Conservation (phyloP, 64 coral and sea anemone genomes). For the Montipora efflorescens region DNA sequence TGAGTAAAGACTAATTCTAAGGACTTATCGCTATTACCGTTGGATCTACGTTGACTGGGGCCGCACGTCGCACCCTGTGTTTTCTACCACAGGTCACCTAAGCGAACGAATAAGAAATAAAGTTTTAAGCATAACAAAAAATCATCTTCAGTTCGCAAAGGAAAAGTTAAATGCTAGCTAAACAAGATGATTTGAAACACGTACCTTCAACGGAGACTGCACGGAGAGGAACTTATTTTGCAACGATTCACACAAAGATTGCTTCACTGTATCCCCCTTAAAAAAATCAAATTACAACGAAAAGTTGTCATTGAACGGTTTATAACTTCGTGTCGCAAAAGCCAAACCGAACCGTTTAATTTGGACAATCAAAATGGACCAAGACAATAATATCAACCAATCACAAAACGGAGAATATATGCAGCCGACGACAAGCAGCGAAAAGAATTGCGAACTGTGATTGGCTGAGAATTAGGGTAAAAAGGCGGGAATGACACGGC, state of each 20-base stretch:
- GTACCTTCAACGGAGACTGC: conserved; percentile 78
- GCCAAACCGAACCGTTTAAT: too few species aligned
- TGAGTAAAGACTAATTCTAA: too few species aligned
- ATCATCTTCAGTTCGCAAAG: neutral
- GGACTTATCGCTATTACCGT: neutral
- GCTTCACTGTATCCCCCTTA: conserved; percentile 70
- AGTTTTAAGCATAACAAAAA: neutral
- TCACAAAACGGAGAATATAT: neutral
- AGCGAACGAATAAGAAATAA: neutral
- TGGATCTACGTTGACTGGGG: too few species aligned
- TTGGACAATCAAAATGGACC: too few species aligned
- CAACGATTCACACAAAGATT: conserved; percentile 83
- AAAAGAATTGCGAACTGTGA: too few species aligned
- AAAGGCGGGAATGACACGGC: too few species aligned
- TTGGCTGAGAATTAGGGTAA: too few species aligned
- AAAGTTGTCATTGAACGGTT: neutral
- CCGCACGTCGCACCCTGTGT: conserved; percentile 20
- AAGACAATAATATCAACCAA: too few species aligned
- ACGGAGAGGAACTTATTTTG: conserved; percentile 79
- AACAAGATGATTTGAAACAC: neutral
- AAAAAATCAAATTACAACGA: neutral
- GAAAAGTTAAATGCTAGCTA: neutral
- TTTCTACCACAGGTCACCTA: conserved; percentile 17
- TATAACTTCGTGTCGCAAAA: too few species aligned
- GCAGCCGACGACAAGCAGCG: neutral